Evolutionary conservation across 2,888 invertebrate species (phyloP).

Genomic region (Hecatera dysodea): DNA sequence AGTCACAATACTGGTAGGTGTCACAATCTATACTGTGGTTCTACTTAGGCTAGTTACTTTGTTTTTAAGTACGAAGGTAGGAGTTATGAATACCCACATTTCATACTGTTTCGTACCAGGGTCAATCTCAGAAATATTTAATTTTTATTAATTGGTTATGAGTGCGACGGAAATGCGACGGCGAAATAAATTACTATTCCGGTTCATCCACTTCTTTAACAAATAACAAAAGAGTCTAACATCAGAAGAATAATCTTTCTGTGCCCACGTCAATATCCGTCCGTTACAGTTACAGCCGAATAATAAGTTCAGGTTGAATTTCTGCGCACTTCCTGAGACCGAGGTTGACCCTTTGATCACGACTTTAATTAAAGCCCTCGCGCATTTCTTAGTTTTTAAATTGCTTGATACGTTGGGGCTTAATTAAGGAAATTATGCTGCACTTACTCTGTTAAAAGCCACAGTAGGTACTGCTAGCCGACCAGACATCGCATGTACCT

Average conservation of each 20-base stretch:
- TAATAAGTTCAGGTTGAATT: conserved; percentile 43
- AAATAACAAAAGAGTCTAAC: conserved; percentile 5
- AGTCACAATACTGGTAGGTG: too few species aligned
- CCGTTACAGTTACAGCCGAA: conserved; percentile 24
- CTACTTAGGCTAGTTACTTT: too few species aligned
- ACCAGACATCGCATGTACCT: conserved; percentile 24
- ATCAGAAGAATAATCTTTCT: conserved; percentile 14
- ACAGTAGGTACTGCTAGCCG: conserved; percentile 20
- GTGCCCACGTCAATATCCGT: conserved; percentile 15
- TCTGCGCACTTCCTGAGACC: conserved; percentile 50
- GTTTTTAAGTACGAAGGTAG: too few species aligned
- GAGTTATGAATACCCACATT: too few species aligned
- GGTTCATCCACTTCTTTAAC: not conserved
- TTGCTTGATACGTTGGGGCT: conserved; percentile 70
- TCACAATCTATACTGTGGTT: too few species aligned
- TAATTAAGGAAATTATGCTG: conserved; percentile 74
- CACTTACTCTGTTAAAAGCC: conserved; percentile 57
- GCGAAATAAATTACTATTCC: not conserved
- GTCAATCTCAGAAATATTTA: not conserved
- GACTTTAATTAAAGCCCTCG: conserved; percentile 76
- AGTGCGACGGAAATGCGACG: not conserved
- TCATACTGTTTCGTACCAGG: too few species aligned
- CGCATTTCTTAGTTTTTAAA: conserved; percentile 74
- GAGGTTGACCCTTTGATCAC: conserved; percentile 68
- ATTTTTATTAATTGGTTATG: too few species aligned